Evolutionary conservation across 2,797 vertebrate species (phyloP).

Genomic region (Pipistrellus nathusii): DNA sequence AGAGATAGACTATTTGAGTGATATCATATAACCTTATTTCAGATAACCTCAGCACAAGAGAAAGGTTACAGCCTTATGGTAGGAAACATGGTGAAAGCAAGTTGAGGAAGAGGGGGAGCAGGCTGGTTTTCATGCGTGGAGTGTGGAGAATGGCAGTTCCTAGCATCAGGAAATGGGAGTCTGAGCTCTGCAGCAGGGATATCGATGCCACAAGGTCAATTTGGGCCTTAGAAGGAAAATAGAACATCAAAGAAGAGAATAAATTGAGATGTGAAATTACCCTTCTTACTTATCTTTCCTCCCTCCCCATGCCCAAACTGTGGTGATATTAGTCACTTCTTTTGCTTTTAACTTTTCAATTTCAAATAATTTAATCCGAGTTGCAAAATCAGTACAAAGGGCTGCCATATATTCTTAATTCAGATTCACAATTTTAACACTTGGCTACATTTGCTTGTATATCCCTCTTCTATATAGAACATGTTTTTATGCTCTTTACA

Average conservation of each 20-base stretch:
- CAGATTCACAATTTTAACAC: slow-evolving; percentile 19
- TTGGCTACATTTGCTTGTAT: neutral
- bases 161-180: neutral
- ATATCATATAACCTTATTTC: neutral
- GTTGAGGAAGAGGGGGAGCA: neutral
- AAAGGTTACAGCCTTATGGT: accelerated
- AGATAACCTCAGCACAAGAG: too few relatives aligned
- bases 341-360: slow-evolving; percentile 31
- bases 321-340: neutral
- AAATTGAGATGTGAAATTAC: neutral
- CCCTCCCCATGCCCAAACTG: neutral
- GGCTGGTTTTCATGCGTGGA: too few relatives aligned
- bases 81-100: neutral
- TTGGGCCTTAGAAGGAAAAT: neutral
- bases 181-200: neutral
- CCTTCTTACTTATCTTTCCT: neutral
- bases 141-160: neutral
- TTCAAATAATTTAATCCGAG: slow-evolving; percentile 52
- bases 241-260: neutral
- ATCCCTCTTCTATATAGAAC: neutral
- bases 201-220: neutral
- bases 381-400: slow-evolving; percentile 27
- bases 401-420: neutral
- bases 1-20: neutral
- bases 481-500: neutral